These are phyloP conservation scores for Julus scandinavius DNA, from an alignment of 2,888 invertebrate genomes.

Conservation along the genomic window DNA sequence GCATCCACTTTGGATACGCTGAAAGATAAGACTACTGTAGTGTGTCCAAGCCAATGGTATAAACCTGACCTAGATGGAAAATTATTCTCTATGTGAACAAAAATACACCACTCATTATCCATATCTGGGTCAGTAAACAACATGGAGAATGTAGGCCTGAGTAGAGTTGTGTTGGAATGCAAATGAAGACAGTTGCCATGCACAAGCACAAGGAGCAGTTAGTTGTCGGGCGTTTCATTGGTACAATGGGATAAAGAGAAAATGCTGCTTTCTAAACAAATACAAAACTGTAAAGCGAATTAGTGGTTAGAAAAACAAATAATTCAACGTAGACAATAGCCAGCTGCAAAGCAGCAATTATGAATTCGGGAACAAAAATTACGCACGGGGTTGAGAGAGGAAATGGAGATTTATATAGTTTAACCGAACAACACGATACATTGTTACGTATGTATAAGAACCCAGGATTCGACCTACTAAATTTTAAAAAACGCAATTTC, in stretches of 20 bases:
- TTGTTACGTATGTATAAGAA: neutral
- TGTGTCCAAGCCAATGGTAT: neutral
- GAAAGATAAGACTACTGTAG: neutral
- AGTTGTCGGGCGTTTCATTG: neutral
- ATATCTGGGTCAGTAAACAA: neutral
- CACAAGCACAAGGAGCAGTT: neutral
- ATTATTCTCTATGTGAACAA: neutral
- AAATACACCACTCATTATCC: neutral
- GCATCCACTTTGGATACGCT: neutral
- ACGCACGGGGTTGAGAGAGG: neutral
- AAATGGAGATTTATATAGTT: neutral
- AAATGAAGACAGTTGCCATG: neutral
- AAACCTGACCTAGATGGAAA: conserved; percentile 1
- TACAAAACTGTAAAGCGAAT: neutral
- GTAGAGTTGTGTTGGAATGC: neutral
- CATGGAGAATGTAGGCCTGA: neutral
- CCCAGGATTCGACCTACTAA: conserved; percentile 1
- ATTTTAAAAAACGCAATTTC: neutral
- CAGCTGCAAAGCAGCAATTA: neutral
- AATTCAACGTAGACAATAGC: neutral
- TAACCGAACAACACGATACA: neutral
- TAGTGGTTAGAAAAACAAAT: neutral
- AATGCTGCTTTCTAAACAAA: neutral
- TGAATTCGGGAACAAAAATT: neutral
- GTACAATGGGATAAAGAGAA: neutral